Percentiles rank a stretch among this genome's conserved stretches.
These are phyloP conservation scores for Chaitophorus viminalis DNA, from an alignment of 2,888 invertebrate species.

Conservation along the genomic window DNA sequence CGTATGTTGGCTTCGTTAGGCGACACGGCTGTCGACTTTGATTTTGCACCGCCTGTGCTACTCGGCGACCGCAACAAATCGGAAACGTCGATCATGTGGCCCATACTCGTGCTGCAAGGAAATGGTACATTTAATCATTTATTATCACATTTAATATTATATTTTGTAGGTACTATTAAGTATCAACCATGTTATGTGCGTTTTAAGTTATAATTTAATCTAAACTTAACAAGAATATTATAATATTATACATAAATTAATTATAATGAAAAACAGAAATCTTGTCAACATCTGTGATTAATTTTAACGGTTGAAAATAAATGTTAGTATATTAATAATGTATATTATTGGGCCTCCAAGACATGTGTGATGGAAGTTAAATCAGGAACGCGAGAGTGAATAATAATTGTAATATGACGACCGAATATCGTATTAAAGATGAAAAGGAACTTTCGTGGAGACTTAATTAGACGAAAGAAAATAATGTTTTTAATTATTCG, in stretches of 20 bases:
- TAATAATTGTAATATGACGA: constrained; percentile 8
- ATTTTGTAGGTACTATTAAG: no score
- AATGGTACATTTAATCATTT: constrained; percentile 83
- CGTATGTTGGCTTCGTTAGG: constrained; percentile 73
- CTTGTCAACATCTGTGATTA: not conserved
- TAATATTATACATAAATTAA: not conserved
- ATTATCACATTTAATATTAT: not conserved
- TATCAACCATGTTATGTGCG: no score
- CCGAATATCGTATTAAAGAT: constrained; percentile 19
- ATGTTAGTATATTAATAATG: not conserved
- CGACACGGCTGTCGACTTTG: constrained; percentile 88
- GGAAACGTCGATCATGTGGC: constrained; percentile 72
- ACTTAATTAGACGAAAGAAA: constrained; percentile 28
- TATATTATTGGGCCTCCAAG: not conserved
- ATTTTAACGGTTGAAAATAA: not conserved
- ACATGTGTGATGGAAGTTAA: not conserved
- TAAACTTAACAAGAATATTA: not conserved
- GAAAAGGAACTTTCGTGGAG: not conserved
- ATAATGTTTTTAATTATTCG: constrained; percentile 19
- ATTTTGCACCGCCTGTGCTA: constrained; percentile 72
- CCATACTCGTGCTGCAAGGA: constrained; percentile 81
- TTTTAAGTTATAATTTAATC: no score
- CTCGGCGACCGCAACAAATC: constrained; percentile 33
- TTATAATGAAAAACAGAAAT: not conserved
- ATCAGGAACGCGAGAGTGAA: constrained; percentile 56